phyloP scores from a whole-genome alignment of 2,113 vertebrate species.

The Bubalus kerabau region DNA sequence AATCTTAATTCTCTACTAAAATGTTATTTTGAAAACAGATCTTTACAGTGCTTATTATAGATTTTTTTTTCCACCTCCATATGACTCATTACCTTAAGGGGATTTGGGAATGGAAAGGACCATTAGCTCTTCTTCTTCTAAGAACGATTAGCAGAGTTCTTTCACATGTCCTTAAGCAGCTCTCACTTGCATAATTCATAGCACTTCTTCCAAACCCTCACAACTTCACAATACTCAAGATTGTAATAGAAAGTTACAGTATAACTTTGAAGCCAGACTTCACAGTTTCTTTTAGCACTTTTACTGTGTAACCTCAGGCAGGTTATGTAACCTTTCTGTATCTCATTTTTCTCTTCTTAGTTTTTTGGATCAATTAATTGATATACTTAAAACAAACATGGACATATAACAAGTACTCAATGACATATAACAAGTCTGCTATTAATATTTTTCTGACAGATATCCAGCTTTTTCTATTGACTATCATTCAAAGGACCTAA shows the following conservation, averaged over 20 bases:
- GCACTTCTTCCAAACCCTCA: not conserved
- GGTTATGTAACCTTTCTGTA: not conserved
- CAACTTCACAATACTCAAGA: not conserved
- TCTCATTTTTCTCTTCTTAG: not conserved
- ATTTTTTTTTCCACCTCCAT: not conserved
- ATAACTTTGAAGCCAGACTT: not conserved
- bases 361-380: not conserved
- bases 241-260: not conserved
- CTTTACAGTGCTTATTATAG: not conserved
- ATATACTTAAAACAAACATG: not conserved
- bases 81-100: constrained; percentile 34
- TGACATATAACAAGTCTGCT: not conserved
- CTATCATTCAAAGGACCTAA: not conserved
- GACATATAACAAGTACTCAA: not conserved
- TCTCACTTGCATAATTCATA: not conserved
- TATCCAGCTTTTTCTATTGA: not conserved
- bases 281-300: not conserved
- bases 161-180: not conserved
- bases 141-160: not conserved
- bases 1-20: constrained; percentile 13
- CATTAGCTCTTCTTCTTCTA: not conserved
- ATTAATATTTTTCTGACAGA: not conserved
- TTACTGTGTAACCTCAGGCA: not conserved
- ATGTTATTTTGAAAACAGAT: constrained; percentile 14
- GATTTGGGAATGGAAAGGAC: not conserved